Conservation (phyloP, 2,888 invertebrate species). For the Gnatocerus cornutus region DNA sequence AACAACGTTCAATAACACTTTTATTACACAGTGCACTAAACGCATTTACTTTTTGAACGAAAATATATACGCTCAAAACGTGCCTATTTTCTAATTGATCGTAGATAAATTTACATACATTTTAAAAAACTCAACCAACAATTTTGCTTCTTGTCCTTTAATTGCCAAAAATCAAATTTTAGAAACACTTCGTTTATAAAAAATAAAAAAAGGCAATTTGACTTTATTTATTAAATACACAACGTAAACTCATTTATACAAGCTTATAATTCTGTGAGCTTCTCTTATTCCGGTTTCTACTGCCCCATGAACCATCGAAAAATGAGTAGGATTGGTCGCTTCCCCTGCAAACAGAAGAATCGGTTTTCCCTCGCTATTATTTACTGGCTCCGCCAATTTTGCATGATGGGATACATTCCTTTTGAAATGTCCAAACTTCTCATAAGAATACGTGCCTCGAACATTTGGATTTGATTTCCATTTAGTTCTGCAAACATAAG, state of each 20-base stretch:
- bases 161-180: too few relatives aligned
- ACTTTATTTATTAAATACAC: too few relatives aligned
- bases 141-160: too few relatives aligned
- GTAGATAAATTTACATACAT: too few relatives aligned
- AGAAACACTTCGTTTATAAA: too few relatives aligned
- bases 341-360: constrained; percentile 35
- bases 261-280: constrained; percentile 21
- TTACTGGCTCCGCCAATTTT: constrained; percentile 46
- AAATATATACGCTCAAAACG: too few relatives aligned
- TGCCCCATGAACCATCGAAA: constrained; percentile 33
- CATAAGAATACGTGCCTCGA: constrained; percentile 62
- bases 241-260: constrained; percentile 1
- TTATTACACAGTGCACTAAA: too few relatives aligned
- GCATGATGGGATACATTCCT: constrained; percentile 15
- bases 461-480: constrained; percentile 80
- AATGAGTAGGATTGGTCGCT: constrained; percentile 27
- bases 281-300: constrained; percentile 37
- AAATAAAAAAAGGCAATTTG: too few relatives aligned
- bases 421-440: constrained; percentile 46
- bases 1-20: too few relatives aligned
- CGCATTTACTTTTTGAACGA: too few relatives aligned
- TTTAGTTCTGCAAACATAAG: constrained; percentile 74
- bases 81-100: too few relatives aligned
- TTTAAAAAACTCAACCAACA: too few relatives aligned
- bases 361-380: constrained; percentile 11